A percentile compares a stretch with the other conserved stretches of the same genome.
Evolutionary conservation across 1,140 invertebrate species (phyloP).

Genomic region (Drosophila saltans): DNA sequence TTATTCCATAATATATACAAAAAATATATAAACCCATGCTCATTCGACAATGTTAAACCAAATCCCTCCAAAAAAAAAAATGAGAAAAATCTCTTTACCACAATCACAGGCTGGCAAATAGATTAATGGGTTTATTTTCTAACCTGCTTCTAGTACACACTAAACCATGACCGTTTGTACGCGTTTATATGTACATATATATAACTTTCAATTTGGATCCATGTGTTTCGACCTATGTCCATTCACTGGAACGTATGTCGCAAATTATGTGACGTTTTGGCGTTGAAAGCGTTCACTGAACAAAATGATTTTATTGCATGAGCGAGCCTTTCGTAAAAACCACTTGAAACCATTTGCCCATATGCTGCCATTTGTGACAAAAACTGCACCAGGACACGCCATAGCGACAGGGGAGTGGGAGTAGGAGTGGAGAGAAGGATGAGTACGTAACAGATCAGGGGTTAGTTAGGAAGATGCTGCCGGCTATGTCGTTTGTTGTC

Average conservation of each 20-base stretch:
- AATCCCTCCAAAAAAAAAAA: constrained; percentile 13
- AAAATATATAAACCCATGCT: neutral
- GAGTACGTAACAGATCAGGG: constrained; percentile 10
- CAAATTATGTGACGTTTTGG: constrained; percentile 66
- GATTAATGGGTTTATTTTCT: constrained; percentile 72
- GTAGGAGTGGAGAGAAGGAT: constrained; percentile 18
- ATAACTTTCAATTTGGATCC: constrained; percentile 12
- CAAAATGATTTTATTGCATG: constrained; percentile 80
- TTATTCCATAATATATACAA: too few relatives aligned
- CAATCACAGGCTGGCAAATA: constrained; percentile 70
- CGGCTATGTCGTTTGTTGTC: constrained; percentile 75
- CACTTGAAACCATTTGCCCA: constrained; percentile 71
- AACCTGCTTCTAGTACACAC: constrained; percentile 49
- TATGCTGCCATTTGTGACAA: constrained; percentile 78
- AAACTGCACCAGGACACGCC: constrained; percentile 66
- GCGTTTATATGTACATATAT: too few relatives aligned
- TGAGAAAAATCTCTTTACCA: constrained; percentile 19
- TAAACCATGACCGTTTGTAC: constrained; percentile 1
- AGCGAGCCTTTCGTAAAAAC: constrained; percentile 47
- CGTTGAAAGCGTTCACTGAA: constrained; percentile 73
- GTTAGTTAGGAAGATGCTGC: constrained; percentile 35
- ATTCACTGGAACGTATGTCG: constrained; percentile 75
- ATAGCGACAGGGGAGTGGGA: neutral
- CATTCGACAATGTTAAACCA: constrained; percentile 13
- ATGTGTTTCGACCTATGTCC: constrained; percentile 43